Evolutionary conservation across 2,797 vertebrate genomes (phyloP).

Genomic region (Lophotriccus pileatus): DNA sequence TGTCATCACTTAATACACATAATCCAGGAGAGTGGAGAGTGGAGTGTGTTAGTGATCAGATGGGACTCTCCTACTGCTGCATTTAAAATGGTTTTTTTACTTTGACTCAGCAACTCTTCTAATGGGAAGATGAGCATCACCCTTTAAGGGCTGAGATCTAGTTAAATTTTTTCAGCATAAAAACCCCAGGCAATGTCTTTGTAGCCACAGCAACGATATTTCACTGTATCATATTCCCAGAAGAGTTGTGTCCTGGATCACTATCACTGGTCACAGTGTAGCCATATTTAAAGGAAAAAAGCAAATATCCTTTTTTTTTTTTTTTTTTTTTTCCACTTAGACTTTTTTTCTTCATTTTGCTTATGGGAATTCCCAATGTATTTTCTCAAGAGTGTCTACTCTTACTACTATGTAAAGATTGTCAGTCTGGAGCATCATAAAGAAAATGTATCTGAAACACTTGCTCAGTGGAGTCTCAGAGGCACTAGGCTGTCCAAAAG

Average conservation of each 20-base stretch:
- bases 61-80: background rate
- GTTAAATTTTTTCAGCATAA: background rate
- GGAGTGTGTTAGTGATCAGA: background rate
- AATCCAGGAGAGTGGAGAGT: background rate
- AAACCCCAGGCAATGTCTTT: background rate
- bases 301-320: background rate
- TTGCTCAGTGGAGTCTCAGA: background rate
- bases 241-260: background rate
- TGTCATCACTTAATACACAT: fast-evolving
- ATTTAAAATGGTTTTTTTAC: background rate
- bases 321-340: background rate
- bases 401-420: background rate
- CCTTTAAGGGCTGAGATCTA: background rate
- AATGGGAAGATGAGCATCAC: background rate
- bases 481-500: background rate
- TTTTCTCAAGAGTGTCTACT: background rate
- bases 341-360: background rate
- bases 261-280: background rate
- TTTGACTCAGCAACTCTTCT: background rate
- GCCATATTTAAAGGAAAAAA: background rate
- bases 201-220: background rate
- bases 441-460: background rate
- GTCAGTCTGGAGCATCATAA: background rate
- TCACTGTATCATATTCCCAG: background rate
- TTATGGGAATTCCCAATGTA: background rate